phyloP scores from a whole-genome alignment of 92 coral and sea anemone genomes.

The Parazoanthus swiftii region DNA sequence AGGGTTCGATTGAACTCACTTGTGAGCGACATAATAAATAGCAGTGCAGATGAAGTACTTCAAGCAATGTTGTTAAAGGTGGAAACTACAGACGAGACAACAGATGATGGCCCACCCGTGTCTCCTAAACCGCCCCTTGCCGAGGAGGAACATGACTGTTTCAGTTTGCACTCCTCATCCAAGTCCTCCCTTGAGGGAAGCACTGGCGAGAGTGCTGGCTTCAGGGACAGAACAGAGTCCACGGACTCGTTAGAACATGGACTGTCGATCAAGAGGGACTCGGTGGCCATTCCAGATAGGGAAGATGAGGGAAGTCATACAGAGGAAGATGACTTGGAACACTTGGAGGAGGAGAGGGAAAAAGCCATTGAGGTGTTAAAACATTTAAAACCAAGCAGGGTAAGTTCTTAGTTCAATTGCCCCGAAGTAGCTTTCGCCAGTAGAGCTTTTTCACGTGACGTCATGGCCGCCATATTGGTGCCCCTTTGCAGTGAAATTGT shows the following conservation, averaged over 20 bases:
- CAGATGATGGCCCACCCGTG: background rate
- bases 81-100: background rate
- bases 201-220: background rate
- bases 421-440: too few species aligned
- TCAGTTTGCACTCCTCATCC: conserved; percentile 27
- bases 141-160: conserved; percentile 23
- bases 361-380: conserved; percentile 79
- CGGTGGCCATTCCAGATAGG: conserved; percentile 42
- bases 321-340: conserved; percentile 52
- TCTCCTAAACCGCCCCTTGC: conserved; percentile 42
- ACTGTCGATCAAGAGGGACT: conserved; percentile 61
- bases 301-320: conserved; percentile 29
- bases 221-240: conserved; percentile 60
- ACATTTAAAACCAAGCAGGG: conserved; percentile 71
- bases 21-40: conserved; percentile 25
- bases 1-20: conserved; percentile 25
- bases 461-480: too few species aligned
- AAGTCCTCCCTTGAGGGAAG: conserved; percentile 39
- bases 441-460: too few species aligned
- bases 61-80: conserved; percentile 18
- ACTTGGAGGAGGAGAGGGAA: conserved; percentile 62
- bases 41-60: background rate
- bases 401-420: conserved; percentile 26
- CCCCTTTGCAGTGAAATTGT: too few species aligned
- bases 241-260: conserved; percentile 49